A percentile compares a stretch with the other conserved stretches of the same genome.
Evolutionary conservation across 2,113 vertebrate species (phyloP).

Genomic region (Phoenicopterus ruber): DNA sequence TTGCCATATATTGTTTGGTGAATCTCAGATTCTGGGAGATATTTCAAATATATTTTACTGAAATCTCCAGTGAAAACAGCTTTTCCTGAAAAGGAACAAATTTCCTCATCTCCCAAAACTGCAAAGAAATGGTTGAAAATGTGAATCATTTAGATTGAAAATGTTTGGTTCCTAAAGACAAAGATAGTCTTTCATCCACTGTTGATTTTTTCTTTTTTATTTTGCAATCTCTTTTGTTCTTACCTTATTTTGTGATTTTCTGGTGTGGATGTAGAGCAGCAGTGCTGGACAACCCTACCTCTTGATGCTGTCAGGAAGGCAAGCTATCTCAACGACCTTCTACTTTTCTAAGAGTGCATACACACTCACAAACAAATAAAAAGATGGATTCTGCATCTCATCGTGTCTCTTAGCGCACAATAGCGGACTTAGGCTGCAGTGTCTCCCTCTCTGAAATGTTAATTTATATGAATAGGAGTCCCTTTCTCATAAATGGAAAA

Average conservation of each 20-base stretch:
- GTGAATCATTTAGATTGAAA: neutral
- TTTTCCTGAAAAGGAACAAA: neutral
- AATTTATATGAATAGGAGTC: neutral
- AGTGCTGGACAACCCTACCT: neutral
- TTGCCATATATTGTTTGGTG: neutral
- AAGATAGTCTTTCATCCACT: neutral
- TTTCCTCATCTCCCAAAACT: neutral
- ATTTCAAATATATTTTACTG: neutral
- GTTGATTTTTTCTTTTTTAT: neutral
- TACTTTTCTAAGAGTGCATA: neutral
- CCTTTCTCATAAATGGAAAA: neutral
- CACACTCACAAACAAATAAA: neutral
- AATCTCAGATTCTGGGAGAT: neutral
- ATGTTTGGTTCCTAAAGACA: neutral
- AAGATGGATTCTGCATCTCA: neutral
- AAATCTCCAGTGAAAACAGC: neutral
- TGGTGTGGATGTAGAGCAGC: neutral
- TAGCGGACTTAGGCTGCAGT: neutral
- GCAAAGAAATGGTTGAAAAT: neutral
- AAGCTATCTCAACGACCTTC: neutral
- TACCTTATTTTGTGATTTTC: neutral
- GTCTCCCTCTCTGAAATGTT: neutral
- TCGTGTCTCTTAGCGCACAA: fast-evolving
- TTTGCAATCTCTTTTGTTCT: neutral
- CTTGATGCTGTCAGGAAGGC: neutral